Base-by-base conservation (phyloP, 1,140 invertebrate genomes). In the Popillia japonica region DNA sequence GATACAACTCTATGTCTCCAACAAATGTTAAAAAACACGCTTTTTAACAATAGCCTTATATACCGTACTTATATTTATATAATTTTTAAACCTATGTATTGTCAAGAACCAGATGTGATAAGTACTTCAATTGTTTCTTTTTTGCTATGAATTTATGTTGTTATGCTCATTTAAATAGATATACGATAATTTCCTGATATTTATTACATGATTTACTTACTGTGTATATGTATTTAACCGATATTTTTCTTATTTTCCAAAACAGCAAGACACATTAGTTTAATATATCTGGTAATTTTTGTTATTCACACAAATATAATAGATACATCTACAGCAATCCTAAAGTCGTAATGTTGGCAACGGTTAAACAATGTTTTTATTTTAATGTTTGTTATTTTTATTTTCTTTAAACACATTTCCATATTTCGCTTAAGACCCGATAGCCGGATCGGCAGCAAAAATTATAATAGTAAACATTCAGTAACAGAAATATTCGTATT, bases 41-140 rank as follows among this genome's bases (percentile, higher is more conserved):
- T 75, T 42, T 75, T 72, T 82, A 83, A 83, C 80, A 82, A 81
- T 83, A 81, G 79, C 79, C 81, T 83, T 81, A 84, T 81, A 80
- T 81, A 79, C 78, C 78, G 78, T 84, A 80, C 82, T 83, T 84
- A 84, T 82, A 79, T 75, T 75, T 48, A 75, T 75, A 14, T 73
- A 40, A 40, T 75, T 8, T n/a, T 75, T 75, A 40, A 77, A 77
- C 76, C 59, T 64, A 77, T 27, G 76, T 77, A 77, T 77, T 77
- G 76, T 77, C 76, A 77, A 64, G 59, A 77, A 68, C 76, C 76
- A 77, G 76, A 77, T n/a, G n/a, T n/a, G n/a, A n/a, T 77, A 77
- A 77, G 40, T 75, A 75, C 41, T 48, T 48, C 40, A 22, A 34
- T 2, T 73, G 27, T 73, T 40, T 40, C 11, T 4, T 76, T 76